phyloP scores from a whole-genome alignment of 1,140 invertebrate species.

The Streblospio benedicti region DNA sequence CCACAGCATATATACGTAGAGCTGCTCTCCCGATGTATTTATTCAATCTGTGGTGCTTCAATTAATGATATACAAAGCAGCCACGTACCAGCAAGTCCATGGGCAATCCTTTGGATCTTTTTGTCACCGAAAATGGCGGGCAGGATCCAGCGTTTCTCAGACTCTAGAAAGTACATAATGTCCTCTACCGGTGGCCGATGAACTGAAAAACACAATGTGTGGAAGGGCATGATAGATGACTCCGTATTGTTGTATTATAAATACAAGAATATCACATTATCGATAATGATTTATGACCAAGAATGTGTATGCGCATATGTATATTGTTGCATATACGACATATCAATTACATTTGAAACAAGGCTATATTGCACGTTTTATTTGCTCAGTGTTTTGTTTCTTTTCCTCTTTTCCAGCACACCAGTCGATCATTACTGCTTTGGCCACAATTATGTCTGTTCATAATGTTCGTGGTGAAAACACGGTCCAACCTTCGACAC shows the following conservation, averaged over 20 bases:
- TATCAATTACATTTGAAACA: neutral
- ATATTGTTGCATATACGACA: neutral
- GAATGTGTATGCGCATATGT: neutral
- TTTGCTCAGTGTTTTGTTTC: neutral
- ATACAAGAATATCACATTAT: neutral
- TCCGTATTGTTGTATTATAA: neutral
- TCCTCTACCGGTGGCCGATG: conserved; percentile 32
- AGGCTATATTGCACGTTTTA: neutral
- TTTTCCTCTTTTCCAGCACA: too few species aligned
- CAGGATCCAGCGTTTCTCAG: conserved; percentile 34
- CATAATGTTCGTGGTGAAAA: too few species aligned
- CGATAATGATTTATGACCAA: neutral
- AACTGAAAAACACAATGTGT: conserved; percentile 21
- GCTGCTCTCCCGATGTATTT: too few species aligned
- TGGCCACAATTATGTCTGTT: too few species aligned
- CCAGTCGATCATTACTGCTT: too few species aligned
- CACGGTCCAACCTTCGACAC: too few species aligned
- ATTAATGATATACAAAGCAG: too few species aligned
- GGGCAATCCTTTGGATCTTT: conserved; percentile 31
- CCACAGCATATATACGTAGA: too few species aligned
- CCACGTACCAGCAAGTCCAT: conserved; percentile 33
- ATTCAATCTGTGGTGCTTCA: too few species aligned
- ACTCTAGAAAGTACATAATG: conserved; percentile 30
- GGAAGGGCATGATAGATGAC: neutral
- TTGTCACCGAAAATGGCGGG: conserved; percentile 36